Evolutionary conservation across 2,797 vertebrate species (phyloP), one percentile per base, ranked within the genome.

Genomic region (Malurus leucopterus): DNA sequence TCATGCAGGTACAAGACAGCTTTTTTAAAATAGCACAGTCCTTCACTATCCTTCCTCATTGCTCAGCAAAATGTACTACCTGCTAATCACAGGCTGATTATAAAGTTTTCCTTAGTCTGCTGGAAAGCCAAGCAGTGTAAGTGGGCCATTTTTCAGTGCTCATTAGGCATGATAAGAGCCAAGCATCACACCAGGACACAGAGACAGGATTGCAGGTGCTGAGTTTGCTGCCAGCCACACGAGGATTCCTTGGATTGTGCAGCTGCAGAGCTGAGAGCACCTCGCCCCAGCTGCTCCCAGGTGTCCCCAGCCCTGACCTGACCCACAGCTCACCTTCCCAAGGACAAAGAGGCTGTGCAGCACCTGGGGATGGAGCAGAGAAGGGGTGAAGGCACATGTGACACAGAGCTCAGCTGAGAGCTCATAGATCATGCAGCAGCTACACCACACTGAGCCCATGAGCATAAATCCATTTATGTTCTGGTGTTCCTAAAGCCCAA

Each of bases 381-480:
- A 44, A 24, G 32, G 36, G 40, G 46, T 2, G 21, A 9, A 50
- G 80, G 68, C 23, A 3, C 29, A 10, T 0, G 1, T 1, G 13
- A 24, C 21, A 22, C 4, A 51, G 68, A 72, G 17, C 36, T 76
- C 79, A 54, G 61, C 36, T 13, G 3, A 6, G 32, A 40, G 50
- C 2, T 69, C 44, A 7, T 1, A 30, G 34, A 54, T 21, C 17
- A 32, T 46, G 8, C 30, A 47, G 44, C 40, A 72, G 59, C 34
- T 54, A 26, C 29, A 29, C 2, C 43, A 23, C 1, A 4, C 1
- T 0, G 0, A 84, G 50, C 16, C 38, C 59, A 32, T 0, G 3
- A 54, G 20, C 12, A 22, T n/a, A 61, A 65, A 47, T 18, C 27
- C 36, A 18, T 34, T 63, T 6, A 13, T 15, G 6, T 58, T 30